These are phyloP conservation scores for Megastigmus dorsalis DNA, from an alignment of 2,888 invertebrate genomes.

Conservation along the genomic window DNA sequence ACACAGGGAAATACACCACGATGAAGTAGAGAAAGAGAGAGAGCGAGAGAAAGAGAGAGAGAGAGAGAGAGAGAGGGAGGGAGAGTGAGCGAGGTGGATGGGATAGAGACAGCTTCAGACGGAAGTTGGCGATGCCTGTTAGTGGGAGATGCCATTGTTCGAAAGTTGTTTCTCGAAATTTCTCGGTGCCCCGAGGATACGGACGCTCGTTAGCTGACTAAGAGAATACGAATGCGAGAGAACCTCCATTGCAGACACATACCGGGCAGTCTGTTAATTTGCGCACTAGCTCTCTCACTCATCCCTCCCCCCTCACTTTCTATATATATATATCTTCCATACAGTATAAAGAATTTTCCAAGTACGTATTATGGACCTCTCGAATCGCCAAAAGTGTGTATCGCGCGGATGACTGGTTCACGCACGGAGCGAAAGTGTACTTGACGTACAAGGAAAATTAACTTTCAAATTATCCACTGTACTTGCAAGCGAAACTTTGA, in stretches of 20 bases:
- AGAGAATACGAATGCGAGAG: constrained; percentile 51
- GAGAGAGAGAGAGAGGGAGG: background rate
- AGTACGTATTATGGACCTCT: background rate
- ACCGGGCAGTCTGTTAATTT: constrained; percentile 14
- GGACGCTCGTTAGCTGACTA: constrained; percentile 59
- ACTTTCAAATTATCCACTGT: too few species aligned
- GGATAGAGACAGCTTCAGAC: background rate
- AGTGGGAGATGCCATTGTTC: constrained; percentile 63
- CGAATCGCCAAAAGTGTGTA: too few species aligned
- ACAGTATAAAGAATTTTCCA: background rate
- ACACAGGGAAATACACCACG: background rate
- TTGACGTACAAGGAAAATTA: too few species aligned
- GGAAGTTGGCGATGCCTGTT: constrained; percentile 57
- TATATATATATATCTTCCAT: background rate
- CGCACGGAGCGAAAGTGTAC: too few species aligned
- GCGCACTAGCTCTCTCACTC: background rate
- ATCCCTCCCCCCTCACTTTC: background rate
- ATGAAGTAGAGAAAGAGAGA: background rate
- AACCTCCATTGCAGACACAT: background rate
- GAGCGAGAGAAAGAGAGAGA: background rate
- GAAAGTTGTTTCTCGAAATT: constrained; percentile 66
- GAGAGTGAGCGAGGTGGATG: background rate
- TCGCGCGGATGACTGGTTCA: background rate
- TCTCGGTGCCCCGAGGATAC: constrained; percentile 56
- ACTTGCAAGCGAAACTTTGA: too few species aligned